Conservation (phyloP, 2,888 invertebrate genomes). For the Gryllus longicercus region DNA sequence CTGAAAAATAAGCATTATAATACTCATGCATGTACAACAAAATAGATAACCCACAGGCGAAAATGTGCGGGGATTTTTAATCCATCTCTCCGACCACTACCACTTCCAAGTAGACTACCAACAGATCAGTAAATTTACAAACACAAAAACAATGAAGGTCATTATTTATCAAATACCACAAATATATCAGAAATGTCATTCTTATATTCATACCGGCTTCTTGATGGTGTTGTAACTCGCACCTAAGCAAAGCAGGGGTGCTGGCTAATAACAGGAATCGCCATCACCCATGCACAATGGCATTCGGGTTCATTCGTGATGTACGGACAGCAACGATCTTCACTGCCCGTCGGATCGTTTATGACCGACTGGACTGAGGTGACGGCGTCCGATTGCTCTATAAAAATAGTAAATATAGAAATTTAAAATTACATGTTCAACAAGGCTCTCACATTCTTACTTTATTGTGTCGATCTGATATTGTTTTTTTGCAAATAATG, state of each 20-base stretch:
- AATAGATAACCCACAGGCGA: not conserved
- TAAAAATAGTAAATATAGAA: too few relatives aligned
- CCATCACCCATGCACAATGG: slow-evolving; percentile 17
- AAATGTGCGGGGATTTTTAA: slow-evolving; percentile 1
- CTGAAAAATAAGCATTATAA: not conserved
- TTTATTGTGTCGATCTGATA: too few relatives aligned
- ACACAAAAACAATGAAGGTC: too few relatives aligned
- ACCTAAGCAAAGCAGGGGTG: slow-evolving; percentile 1
- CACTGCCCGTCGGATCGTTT: not conserved
- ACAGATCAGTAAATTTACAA: too few relatives aligned
- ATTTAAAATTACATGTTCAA: too few relatives aligned
- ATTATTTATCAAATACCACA: too few relatives aligned
- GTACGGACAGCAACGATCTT: not conserved
- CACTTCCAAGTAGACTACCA: too few relatives aligned
- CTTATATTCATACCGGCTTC: not conserved
- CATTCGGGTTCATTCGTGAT: not conserved
- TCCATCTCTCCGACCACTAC: not conserved
- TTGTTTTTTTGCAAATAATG: too few relatives aligned
- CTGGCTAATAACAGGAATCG: slow-evolving; percentile 17
- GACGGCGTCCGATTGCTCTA: too few relatives aligned
- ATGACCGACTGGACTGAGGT: too few relatives aligned
- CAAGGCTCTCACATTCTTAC: too few relatives aligned
- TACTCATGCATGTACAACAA: not conserved
- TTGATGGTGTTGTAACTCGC: not conserved
- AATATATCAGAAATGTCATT: not conserved